Percentiles rank a stretch among this genome's conserved stretches.
Conservation (phyloP, 2,797 vertebrate species). For the Cichlasoma orientale region DNA sequence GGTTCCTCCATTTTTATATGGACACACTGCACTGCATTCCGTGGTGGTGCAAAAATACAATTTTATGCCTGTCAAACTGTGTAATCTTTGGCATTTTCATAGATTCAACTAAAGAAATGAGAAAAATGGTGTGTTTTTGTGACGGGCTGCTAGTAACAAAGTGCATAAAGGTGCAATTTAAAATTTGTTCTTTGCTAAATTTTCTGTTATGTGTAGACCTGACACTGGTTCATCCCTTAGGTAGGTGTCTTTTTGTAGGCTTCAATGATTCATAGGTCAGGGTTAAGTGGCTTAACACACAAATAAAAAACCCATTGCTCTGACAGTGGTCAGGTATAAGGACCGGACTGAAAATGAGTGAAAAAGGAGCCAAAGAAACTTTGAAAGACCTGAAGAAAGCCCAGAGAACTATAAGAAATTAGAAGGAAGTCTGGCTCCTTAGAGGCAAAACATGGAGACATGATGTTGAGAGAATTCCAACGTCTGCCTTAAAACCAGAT, state of each 20-base stretch:
- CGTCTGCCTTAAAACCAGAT: not conserved
- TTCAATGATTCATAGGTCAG: not conserved
- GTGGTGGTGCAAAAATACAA: not conserved
- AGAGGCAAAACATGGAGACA: not conserved
- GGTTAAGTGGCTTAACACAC: not conserved
- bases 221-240: not conserved
- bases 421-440: not conserved
- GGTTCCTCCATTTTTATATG: not conserved
- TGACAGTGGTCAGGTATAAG: not conserved
- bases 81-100: not conserved
- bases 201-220: not conserved
- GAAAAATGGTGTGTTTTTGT: not conserved
- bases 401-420: not conserved
- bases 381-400: not conserved
- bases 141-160: not conserved
- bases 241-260: not conserved
- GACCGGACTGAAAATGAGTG: not conserved
- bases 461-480: not conserved
- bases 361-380: not conserved
- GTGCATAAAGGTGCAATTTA: not conserved
- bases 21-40: not conserved
- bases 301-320: accelerated
- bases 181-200: not conserved
- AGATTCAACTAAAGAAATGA: not conserved
- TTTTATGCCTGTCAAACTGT: not conserved